A percentile compares a stretch with the other conserved stretches of the same genome.
Conservation (phyloP, 1,140 invertebrate species). For the Drosophila seguyi region DNA sequence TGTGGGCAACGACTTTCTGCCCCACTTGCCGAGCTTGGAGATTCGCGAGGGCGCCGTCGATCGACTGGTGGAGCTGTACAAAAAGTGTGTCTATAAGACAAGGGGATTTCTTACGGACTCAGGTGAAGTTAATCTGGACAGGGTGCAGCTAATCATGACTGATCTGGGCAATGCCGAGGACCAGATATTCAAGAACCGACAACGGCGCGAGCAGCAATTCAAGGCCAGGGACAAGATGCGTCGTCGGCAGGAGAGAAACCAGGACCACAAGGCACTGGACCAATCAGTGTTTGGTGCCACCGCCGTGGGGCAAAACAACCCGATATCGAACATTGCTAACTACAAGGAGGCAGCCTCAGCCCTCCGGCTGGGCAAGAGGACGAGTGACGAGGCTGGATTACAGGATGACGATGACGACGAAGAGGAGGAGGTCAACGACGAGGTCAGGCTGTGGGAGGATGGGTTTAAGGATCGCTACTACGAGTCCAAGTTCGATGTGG, state of each 20-base stretch:
- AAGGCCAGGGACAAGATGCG: slow-evolving; percentile 92
- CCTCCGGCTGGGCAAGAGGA: slow-evolving; percentile 87
- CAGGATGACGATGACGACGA: slow-evolving; percentile 86
- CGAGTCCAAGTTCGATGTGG: slow-evolving; percentile 97
- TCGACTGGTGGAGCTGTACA: slow-evolving; percentile 96
- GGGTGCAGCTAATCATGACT: slow-evolving; percentile 97
- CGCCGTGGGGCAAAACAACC: slow-evolving; percentile 85
- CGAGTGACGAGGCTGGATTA: slow-evolving; percentile 58
- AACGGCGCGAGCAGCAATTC: slow-evolving; percentile 93
- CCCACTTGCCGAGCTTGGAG: slow-evolving; percentile 98
- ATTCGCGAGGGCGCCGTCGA: slow-evolving; percentile 99
- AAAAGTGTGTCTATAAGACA: slow-evolving; percentile 97
- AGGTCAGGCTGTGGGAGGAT: slow-evolving; percentile 98
- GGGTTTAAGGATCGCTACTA: slow-evolving; percentile 99
- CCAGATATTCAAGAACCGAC: slow-evolving; percentile 97
- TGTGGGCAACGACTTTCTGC: slow-evolving; percentile 99
- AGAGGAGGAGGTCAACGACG: slow-evolving; percentile 92
- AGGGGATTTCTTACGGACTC: slow-evolving; percentile 97
- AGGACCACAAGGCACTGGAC: slow-evolving; percentile 61
- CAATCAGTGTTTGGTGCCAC: slow-evolving; percentile 90
- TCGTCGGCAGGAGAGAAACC: slow-evolving; percentile 85
- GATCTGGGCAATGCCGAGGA: slow-evolving; percentile 98
- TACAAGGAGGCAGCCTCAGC: slow-evolving; percentile 90
- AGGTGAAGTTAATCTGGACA: slow-evolving; percentile 95
- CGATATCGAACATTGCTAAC: slow-evolving; percentile 86